Evolutionary conservation across 2,113 vertebrate genomes (phyloP).

Genomic region (Archilochus colubris): DNA sequence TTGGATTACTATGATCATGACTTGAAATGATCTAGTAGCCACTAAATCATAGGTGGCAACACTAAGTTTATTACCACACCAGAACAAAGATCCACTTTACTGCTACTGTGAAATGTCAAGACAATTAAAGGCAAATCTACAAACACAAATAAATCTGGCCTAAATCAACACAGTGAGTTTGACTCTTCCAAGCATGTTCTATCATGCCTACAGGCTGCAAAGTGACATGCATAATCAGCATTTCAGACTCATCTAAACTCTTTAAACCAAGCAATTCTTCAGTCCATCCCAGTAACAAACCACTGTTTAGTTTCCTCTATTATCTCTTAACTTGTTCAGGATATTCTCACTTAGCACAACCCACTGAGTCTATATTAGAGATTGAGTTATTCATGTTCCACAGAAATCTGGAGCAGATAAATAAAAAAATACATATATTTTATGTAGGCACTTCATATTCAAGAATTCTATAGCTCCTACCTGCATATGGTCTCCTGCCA

Average conservation of each 20-base stretch:
- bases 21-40: not conserved
- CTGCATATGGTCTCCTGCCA: slow-evolving; percentile 99
- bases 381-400: not conserved
- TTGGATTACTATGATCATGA: not conserved
- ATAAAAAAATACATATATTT: not conserved
- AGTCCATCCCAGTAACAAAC: not conserved
- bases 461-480: slow-evolving; percentile 68
- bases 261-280: not conserved
- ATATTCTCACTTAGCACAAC: not conserved
- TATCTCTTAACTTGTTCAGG: not conserved
- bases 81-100: not conserved
- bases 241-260: not conserved
- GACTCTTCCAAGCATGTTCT: not conserved
- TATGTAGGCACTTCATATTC: not conserved
- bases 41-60: not conserved
- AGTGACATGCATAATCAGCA: not conserved
- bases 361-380: not conserved
- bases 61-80: not conserved
- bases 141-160: not conserved
- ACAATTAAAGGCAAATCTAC: not conserved
- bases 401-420: not conserved
- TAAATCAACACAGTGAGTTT: not conserved
- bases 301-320: not conserved
- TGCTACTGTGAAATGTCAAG: not conserved
- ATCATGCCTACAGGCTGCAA: not conserved